Evolutionary conservation across 1,140 invertebrate species (phyloP).

Genomic region (Eriocheir sinensis): DNA sequence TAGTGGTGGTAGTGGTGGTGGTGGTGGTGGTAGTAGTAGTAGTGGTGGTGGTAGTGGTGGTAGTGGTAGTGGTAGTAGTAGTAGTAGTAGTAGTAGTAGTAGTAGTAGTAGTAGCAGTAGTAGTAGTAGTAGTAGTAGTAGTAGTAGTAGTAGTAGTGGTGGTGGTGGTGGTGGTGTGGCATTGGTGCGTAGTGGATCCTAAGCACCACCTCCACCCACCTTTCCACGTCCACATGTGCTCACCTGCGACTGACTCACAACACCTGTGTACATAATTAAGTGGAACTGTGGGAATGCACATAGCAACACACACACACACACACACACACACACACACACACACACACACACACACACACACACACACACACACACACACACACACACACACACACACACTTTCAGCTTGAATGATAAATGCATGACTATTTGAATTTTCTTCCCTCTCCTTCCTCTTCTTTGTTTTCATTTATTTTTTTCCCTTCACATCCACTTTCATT

Average conservation of each 20-base stretch:
- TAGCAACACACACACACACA: conserved; percentile 45
- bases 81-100: conserved; percentile 25
- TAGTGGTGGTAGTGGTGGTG: not conserved
- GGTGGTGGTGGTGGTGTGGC: not conserved
- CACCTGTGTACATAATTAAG: not conserved
- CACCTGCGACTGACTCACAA: not conserved
- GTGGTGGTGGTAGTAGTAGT: not conserved
- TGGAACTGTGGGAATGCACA: not conserved
- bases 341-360: not conserved
- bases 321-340: conserved; percentile 51
- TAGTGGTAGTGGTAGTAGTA: not conserved
- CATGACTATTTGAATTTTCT: not conserved
- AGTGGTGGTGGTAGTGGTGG: not conserved
- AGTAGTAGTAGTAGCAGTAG: conserved; percentile 24
- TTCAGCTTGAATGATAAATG: not conserved
- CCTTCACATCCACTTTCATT: not conserved
- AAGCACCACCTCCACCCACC: not conserved
- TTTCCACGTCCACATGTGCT: not conserved
- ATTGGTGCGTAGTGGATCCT: too few species aligned
- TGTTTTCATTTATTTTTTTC: not conserved
- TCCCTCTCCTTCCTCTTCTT: not conserved
- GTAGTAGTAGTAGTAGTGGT: conserved; percentile 34
- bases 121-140: conserved; percentile 25
- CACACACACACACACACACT: not conserved
- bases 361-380: not conserved